These are phyloP conservation scores for Aradophagus sp. DNA, from an alignment of 1,140 invertebrate genomes.

Conservation along the genomic window DNA sequence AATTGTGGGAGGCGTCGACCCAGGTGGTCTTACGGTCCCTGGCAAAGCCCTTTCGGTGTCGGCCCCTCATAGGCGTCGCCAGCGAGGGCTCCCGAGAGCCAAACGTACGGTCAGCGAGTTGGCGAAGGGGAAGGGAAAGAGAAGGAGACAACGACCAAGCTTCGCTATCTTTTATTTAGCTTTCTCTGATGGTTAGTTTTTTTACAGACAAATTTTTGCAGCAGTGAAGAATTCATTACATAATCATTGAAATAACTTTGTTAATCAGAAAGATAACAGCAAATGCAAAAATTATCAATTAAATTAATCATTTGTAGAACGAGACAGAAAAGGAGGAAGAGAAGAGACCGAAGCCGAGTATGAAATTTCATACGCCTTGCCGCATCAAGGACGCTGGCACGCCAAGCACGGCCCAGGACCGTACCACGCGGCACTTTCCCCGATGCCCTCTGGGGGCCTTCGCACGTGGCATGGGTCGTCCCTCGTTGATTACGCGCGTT, in stretches of 20 bases:
- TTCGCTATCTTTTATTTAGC: too few species aligned
- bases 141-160: too few species aligned
- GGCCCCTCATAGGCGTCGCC: conserved; percentile 53
- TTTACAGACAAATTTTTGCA: too few species aligned
- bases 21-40: conserved; percentile 51
- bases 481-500: conserved; percentile 38
- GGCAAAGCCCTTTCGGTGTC: conserved; percentile 47
- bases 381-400: conserved; percentile 32
- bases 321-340: conserved; percentile 1
- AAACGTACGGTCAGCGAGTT: too few species aligned
- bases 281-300: too few species aligned
- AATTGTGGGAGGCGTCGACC: conserved; percentile 57
- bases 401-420: conserved; percentile 21
- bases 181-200: too few species aligned
- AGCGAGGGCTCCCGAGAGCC: conserved; percentile 22
- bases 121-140: too few species aligned
- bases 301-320: too few species aligned
- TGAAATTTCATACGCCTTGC: conserved; percentile 27
- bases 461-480: conserved; percentile 48
- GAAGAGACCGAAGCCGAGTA: conserved; percentile 1
- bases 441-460: conserved; percentile 6
- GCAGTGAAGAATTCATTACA: too few species aligned
- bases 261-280: too few species aligned
- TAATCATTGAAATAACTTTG: too few species aligned
- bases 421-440: conserved; percentile 19